Percentiles rank a stretch among this genome's conserved stretches.
These are phyloP conservation scores for Hypolimnas misippus DNA, from an alignment of 2,888 invertebrate species.

Conservation along the genomic window DNA sequence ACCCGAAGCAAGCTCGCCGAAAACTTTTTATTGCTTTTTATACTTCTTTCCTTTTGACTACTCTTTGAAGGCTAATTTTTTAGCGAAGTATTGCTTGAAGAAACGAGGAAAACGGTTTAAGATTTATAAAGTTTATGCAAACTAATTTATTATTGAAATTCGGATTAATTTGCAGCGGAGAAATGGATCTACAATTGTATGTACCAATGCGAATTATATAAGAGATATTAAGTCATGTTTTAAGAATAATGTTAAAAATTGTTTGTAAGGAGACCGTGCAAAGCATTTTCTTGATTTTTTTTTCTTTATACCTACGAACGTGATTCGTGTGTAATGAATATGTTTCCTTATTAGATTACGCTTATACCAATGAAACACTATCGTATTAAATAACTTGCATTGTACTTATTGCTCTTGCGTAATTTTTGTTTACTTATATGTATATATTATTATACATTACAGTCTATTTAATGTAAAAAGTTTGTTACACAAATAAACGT, in stretches of 20 bases:
- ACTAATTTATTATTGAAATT: not conserved
- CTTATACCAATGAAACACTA: constrained; percentile 1
- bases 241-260: too few species aligned
- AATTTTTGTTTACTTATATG: not conserved
- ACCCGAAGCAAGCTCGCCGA: constrained; percentile 57
- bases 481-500: too few species aligned
- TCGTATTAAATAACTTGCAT: not conserved
- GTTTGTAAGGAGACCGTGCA: too few species aligned
- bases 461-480: too few species aligned
- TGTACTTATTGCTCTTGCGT: not conserved
- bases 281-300: too few species aligned
- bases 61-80: constrained; percentile 35
- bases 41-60: constrained; percentile 44
- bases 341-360: not conserved
- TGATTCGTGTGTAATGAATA: not conserved
- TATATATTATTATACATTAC: not conserved
- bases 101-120: constrained; percentile 10
- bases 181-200: too few species aligned
- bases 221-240: too few species aligned
- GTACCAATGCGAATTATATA: too few species aligned
- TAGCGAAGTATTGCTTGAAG: not conserved
- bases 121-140: constrained; percentile 13
- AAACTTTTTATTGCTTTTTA: constrained; percentile 46
- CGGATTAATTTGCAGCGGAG: not conserved
- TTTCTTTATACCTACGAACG: not conserved